Evolutionary conservation across 2,113 vertebrate genomes (phyloP).

Genomic region (Sinocyclocheilus anshuiensis): DNA sequence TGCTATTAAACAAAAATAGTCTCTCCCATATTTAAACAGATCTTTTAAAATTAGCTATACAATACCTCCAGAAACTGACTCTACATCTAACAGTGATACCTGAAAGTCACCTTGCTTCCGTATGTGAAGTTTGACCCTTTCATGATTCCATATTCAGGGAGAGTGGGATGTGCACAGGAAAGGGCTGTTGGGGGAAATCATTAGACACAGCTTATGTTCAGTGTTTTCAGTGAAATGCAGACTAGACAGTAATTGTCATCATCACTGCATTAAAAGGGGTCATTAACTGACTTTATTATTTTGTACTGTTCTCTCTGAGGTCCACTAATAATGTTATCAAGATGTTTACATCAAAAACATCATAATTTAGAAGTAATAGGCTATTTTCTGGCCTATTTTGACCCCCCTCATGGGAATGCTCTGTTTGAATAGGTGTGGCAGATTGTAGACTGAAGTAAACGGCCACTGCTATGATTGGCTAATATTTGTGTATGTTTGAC

Average conservation of each 20-base stretch:
- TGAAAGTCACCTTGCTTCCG: slow-evolving; percentile 88
- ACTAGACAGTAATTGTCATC: background rate
- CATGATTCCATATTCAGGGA: slow-evolving; percentile 83
- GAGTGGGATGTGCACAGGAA: slow-evolving; percentile 81
- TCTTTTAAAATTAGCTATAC: slow-evolving; percentile 2
- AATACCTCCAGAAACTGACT: slow-evolving; percentile 28
- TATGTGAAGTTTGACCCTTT: slow-evolving; percentile 87
- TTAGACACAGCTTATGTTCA: background rate
- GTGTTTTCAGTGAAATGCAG: background rate
- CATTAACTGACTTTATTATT: no score
- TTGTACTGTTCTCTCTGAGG: no score
- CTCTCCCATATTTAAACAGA: background rate
- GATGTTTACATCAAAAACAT: no score
- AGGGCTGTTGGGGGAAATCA: slow-evolving; percentile 76
- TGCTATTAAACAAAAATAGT: background rate
- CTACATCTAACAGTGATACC: slow-evolving; percentile 77
- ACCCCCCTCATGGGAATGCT: no score
- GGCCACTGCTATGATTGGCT: no score
- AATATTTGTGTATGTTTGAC: no score
- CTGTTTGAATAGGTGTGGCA: no score
- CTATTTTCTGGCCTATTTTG: no score
- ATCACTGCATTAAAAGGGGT: background rate
- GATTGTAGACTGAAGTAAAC: no score
- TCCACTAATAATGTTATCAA: no score
- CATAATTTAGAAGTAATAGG: no score